These are phyloP conservation scores for Stylophora pistillata DNA, from an alignment of 64 coral and sea anemone genomes.

Conservation along the genomic window DNA sequence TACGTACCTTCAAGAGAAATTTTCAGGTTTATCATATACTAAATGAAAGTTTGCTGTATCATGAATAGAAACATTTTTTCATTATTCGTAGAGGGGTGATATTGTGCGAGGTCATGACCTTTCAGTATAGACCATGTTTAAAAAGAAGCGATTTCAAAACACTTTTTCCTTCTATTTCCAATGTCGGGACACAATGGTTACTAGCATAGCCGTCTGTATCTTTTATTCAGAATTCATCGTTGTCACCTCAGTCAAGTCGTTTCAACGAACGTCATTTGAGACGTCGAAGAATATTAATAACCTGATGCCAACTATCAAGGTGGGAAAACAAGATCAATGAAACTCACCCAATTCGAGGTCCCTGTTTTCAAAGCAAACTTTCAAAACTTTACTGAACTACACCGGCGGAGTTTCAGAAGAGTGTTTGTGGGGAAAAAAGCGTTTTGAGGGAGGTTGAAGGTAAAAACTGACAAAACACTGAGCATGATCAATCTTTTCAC, in stretches of 20 bases:
- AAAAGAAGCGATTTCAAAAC: background rate
- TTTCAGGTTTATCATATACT: no score
- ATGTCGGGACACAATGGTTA: background rate
- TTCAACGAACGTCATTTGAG: background rate
- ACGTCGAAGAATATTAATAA: background rate
- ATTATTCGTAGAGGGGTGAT: background rate
- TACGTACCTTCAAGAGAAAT: no score
- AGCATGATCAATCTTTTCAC: no score
- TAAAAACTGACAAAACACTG: no score
- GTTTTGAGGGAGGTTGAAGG: no score
- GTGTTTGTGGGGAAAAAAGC: no score
- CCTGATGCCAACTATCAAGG: background rate
- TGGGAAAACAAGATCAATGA: background rate
- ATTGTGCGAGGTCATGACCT: background rate
- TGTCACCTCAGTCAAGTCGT: background rate
- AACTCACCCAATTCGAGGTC: background rate
- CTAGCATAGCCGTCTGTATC: background rate
- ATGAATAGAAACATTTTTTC: background rate
- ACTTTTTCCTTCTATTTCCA: background rate
- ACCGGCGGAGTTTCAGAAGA: no score
- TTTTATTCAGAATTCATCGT: background rate
- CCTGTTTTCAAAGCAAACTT: background rate
- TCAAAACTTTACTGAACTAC: background rate
- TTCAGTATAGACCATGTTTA: background rate
- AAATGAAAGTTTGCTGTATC: background rate